Conservation (phyloP, 2,113 vertebrate genomes). For the Ibidorhyncha struthersii region DNA sequence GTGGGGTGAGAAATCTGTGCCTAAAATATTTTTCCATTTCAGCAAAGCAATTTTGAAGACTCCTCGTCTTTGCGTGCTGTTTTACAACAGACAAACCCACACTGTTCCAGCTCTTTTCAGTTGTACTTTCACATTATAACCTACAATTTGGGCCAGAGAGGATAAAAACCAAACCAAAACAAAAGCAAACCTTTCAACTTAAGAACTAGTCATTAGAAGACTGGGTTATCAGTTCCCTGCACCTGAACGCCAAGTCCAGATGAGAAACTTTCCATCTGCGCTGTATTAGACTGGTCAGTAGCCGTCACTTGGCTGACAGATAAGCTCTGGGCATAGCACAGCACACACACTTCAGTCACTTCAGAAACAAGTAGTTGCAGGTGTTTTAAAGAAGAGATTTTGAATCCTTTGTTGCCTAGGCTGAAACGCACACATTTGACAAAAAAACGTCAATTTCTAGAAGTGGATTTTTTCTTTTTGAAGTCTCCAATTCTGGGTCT, state of each 20-base stretch:
- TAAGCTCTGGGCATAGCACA: not conserved
- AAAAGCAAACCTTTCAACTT: not conserved
- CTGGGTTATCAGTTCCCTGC: not conserved
- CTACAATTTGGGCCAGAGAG: not conserved
- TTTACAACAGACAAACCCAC: not conserved
- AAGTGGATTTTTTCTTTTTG: not conserved
- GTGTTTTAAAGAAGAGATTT: not conserved
- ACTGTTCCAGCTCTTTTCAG: not conserved
- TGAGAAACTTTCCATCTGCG: not conserved
- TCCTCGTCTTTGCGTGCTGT: not conserved
- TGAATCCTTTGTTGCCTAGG: not conserved
- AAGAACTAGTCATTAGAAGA: not conserved
- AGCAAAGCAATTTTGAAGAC: not conserved
- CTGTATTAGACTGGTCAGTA: accelerated
- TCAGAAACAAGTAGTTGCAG: not conserved
- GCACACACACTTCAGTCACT: not conserved
- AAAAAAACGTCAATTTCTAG: not conserved
- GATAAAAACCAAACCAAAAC: accelerated
- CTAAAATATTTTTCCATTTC: not conserved
- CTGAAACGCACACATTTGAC: not conserved
- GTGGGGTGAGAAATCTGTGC: not conserved
- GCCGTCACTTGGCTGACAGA: not conserved
- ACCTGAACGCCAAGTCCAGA: not conserved
- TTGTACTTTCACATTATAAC: accelerated
- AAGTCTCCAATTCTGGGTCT: not conserved